Evolutionary conservation across 2,113 vertebrate genomes (phyloP).

Genomic region (Megaleporinus macrocephalus): DNA sequence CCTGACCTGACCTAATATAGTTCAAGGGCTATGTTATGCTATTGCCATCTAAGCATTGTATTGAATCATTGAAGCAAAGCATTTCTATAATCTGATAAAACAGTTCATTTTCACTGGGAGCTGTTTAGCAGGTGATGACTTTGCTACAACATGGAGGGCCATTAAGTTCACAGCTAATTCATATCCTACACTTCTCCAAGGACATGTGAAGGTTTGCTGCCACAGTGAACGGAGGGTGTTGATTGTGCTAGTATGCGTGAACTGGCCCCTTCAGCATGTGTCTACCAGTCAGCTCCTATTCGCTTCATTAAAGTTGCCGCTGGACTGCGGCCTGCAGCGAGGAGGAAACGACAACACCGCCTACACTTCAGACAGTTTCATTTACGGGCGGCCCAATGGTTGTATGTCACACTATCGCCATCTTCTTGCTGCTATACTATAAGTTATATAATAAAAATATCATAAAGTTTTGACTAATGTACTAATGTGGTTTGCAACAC

Average conservation of each 20-base stretch:
- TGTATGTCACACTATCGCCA: neutral
- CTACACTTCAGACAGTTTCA: neutral
- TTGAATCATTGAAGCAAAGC: too few relatives aligned
- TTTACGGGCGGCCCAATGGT: neutral
- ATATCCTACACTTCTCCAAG: neutral
- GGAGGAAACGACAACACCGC: neutral
- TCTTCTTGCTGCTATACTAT: neutral
- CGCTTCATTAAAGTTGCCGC: conserved; percentile 49
- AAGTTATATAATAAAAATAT: too few relatives aligned
- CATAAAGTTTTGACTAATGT: too few relatives aligned
- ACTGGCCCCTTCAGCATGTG: conserved; percentile 66
- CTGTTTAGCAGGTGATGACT: neutral
- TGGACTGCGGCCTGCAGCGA: conserved; percentile 15
- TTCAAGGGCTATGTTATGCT: too few relatives aligned
- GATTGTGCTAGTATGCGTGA: conserved; percentile 65
- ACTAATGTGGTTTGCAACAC: too few relatives aligned
- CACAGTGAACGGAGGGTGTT: conserved; percentile 31
- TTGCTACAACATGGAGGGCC: neutral
- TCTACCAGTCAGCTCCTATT: conserved; percentile 71
- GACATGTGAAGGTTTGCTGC: conserved; percentile 3
- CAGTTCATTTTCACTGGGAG: neutral
- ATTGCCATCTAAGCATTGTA: too few relatives aligned
- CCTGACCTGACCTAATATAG: too few relatives aligned
- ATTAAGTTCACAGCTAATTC: neutral
- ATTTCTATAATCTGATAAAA: neutral